Conservation (phyloP, 2,113 vertebrate species). For the Callipepla californica region DNA sequence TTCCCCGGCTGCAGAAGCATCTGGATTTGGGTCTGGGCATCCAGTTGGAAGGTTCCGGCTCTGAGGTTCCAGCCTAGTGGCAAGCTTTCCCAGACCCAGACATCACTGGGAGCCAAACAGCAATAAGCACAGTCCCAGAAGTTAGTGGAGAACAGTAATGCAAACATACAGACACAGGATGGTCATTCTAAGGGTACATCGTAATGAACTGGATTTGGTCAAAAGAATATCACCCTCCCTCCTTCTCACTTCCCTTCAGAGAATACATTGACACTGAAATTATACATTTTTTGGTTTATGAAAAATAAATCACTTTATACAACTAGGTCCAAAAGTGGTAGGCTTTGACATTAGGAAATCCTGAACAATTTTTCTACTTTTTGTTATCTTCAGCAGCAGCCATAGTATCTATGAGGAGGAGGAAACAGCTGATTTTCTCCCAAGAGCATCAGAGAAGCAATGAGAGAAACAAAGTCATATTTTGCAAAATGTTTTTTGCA, state of each 20-base stretch:
- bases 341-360: neutral
- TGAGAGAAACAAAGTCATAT: neutral
- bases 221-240: neutral
- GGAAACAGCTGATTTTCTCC: neutral
- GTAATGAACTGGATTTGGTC: neutral
- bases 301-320: neutral
- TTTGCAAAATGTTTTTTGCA: neutral
- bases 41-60: neutral
- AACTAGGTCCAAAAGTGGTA: neutral
- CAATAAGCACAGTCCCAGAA: neutral
- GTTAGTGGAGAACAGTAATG: neutral
- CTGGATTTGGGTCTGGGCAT: neutral
- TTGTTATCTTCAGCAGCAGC: neutral
- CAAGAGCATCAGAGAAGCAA: neutral
- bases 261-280: neutral
- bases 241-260: neutral
- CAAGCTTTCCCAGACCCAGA: neutral
- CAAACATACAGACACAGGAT: neutral
- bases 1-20: neutral
- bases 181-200: neutral
- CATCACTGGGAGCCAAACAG: neutral
- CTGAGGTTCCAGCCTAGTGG: neutral
- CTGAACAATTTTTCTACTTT: neutral
- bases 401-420: neutral
- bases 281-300: neutral